Evolutionary conservation across 2,888 invertebrate genomes (phyloP).

Genomic region (Laothoe populi): DNA sequence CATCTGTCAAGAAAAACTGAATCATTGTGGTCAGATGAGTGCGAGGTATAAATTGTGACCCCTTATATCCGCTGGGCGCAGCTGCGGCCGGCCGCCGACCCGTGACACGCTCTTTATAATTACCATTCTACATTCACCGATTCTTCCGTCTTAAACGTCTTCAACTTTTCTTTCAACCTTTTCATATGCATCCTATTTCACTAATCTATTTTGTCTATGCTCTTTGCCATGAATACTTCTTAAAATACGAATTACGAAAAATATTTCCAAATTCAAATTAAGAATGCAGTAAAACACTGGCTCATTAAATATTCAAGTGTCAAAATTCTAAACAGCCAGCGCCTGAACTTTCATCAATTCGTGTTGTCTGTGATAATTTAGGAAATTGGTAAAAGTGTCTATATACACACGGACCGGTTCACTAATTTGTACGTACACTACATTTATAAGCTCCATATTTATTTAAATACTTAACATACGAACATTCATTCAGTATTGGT

Average conservation of each 20-base stretch:
- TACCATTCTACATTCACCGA: slow-evolving; percentile 57
- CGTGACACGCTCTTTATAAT: slow-evolving; percentile 68
- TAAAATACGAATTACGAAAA: background rate
- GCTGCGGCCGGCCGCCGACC: slow-evolving; percentile 58
- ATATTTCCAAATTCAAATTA: slow-evolving; percentile 2
- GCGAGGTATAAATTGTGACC: slow-evolving; percentile 69
- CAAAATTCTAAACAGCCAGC: slow-evolving; percentile 17
- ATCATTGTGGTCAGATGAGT: slow-evolving; percentile 78
- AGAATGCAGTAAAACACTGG: slow-evolving; percentile 20
- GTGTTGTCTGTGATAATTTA: slow-evolving; percentile 19
- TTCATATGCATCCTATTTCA: slow-evolving; percentile 5
- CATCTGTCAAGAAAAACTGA: slow-evolving; percentile 82
- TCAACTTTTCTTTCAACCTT: slow-evolving; percentile 4
- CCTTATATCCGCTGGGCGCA: slow-evolving; percentile 76
- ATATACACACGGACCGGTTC: slow-evolving; percentile 20
- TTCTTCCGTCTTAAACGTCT: slow-evolving; percentile 46
- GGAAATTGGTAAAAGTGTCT: slow-evolving; percentile 22
- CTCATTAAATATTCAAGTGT: slow-evolving; percentile 16
- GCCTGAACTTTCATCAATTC: slow-evolving; percentile 22
- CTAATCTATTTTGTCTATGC: background rate
- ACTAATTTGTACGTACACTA: slow-evolving; percentile 23
- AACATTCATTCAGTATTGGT: slow-evolving; percentile 16
- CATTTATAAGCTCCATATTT: slow-evolving; percentile 16
- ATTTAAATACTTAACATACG: slow-evolving; percentile 17
- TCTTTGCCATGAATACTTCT: background rate